phyloP scores from a whole-genome alignment of 1,140 invertebrate genomes.

The Nylanderia fulva region DNA sequence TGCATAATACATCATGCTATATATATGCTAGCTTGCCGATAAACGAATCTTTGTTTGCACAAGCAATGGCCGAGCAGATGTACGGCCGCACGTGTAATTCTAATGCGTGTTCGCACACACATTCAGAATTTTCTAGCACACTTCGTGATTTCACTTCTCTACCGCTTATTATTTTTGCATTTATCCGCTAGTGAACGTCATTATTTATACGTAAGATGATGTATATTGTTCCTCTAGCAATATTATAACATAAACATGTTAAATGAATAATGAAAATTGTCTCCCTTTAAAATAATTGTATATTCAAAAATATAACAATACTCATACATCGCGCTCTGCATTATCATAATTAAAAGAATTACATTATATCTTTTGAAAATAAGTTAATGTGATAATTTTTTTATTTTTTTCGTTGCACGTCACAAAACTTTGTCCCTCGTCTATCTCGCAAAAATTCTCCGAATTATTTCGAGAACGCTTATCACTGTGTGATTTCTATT shows the following conservation, averaged over 20 bases:
- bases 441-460: not conserved
- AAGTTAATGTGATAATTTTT: not conserved
- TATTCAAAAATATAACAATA: not conserved
- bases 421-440: not conserved
- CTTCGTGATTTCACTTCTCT: not conserved
- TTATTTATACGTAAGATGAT: not conserved
- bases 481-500: not conserved
- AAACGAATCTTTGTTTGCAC: conserved; percentile 76
- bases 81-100: conserved; percentile 73
- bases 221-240: not conserved
- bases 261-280: not conserved
- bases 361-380: conserved; percentile 1
- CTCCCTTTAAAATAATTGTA: not conserved
- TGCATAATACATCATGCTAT: conserved; percentile 61
- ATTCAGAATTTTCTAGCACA: conserved; percentile 18
- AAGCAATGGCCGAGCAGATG: conserved; percentile 75
- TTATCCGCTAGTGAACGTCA: not conserved
- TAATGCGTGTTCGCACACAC: not conserved
- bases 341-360: not conserved
- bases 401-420: not conserved
- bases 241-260: not conserved
- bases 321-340: not conserved
- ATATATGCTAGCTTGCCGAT: conserved; percentile 65
- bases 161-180: not conserved
- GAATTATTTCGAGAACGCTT: conserved; percentile 29